phyloP scores from a whole-genome alignment of 1,140 invertebrate species.

The Drosophila oshimai region DNA sequence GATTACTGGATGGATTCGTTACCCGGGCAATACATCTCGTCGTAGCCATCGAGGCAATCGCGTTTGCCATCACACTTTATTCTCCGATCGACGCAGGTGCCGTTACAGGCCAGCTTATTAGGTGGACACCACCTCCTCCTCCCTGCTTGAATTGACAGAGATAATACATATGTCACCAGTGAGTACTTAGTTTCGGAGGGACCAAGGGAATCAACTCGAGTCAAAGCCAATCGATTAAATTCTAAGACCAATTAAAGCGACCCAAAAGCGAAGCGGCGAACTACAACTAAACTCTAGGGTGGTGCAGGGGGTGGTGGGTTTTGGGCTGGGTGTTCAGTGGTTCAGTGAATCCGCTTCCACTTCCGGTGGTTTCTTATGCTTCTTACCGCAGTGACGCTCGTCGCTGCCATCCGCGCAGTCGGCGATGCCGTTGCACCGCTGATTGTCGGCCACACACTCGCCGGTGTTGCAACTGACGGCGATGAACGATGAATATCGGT shows the following conservation, averaged over 20 bases:
- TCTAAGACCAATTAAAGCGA: background rate
- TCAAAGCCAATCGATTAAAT: background rate
- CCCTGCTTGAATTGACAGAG: conserved; percentile 32
- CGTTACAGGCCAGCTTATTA: conserved; percentile 44
- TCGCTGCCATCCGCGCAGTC: conserved; percentile 90
- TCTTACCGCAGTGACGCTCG: conserved; percentile 86
- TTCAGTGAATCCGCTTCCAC: too few relatives aligned
- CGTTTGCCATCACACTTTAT: conserved; percentile 86
- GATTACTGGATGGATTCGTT: conserved; percentile 46
- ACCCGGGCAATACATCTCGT: conserved; percentile 86
- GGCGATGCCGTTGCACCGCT: conserved; percentile 86
- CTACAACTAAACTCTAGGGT: background rate
- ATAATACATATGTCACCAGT: conserved; percentile 6
- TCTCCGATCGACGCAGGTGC: conserved; percentile 47
- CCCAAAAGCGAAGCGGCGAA: background rate
- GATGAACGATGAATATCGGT: conserved; percentile 16
- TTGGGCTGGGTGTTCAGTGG: background rate
- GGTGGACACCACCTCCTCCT: conserved; percentile 10
- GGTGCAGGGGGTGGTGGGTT: background rate
- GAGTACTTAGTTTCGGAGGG: background rate
- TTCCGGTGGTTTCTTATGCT: background rate
- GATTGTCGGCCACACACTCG: conserved; percentile 82
- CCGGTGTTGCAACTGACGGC: conserved; percentile 73
- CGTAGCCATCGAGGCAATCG: conserved; percentile 89
- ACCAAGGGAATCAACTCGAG: background rate